Evolutionary conservation across 2,888 invertebrate genomes (phyloP).

Genomic region (Drosophila buzzatii): DNA sequence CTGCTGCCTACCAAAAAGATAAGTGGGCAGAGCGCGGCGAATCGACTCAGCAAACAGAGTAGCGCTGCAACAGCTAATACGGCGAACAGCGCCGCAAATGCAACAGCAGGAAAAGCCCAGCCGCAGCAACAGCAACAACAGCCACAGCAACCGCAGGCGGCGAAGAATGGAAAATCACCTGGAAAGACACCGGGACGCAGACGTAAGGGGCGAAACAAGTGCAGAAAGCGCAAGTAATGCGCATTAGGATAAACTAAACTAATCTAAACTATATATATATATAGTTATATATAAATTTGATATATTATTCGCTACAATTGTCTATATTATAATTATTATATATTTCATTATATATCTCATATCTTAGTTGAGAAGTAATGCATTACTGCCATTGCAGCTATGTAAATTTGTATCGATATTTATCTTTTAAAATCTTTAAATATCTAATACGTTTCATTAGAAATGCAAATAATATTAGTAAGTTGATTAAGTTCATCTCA

Average conservation of each 20-base stretch:
- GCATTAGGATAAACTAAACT: neutral
- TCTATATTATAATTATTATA: constrained; percentile 7
- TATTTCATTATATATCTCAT: neutral
- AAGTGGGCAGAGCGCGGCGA: constrained; percentile 82
- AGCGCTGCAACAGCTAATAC: constrained; percentile 41
- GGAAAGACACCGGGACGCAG: constrained; percentile 83
- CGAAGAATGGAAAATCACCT: constrained; percentile 84
- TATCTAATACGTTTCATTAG: neutral
- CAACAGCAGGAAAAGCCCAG: constrained; percentile 39
- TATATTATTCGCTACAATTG: constrained; percentile 1
- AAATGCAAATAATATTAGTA: neutral
- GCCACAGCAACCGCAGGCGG: constrained; percentile 50
- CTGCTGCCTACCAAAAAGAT: constrained; percentile 88
- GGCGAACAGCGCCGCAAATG: constrained; percentile 32
- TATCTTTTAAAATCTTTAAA: neutral
- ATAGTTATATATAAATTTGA: neutral
- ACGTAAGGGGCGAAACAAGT: constrained; percentile 85
- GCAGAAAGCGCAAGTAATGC: constrained; percentile 84
- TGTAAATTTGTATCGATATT: neutral
- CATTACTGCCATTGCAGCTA: neutral
- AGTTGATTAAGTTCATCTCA: neutral
- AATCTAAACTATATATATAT: constrained; percentile 4
- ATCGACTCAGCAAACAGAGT: constrained; percentile 78
- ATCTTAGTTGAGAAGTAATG: neutral
- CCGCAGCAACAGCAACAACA: constrained; percentile 67